A percentile compares a stretch with the other conserved stretches of the same genome.
phyloP scores from a whole-genome alignment of 2,797 vertebrate species.

The Lindbergichthys nudifrons region DNA sequence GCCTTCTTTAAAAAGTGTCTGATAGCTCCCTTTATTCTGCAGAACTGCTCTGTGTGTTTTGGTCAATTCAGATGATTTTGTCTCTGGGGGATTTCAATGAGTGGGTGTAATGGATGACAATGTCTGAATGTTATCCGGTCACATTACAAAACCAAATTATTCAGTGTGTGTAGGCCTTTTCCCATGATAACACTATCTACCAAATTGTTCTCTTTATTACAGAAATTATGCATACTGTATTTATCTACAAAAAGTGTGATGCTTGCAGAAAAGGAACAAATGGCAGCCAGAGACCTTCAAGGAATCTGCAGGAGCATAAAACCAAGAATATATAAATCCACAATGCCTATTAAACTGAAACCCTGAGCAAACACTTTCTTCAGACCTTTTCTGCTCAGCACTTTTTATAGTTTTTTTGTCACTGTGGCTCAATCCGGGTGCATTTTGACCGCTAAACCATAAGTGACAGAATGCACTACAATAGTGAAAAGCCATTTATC shows the following conservation, averaged over 20 bases:
- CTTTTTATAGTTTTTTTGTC: slow-evolving; percentile 13
- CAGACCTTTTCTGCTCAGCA: slow-evolving; percentile 5
- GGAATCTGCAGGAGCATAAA: slow-evolving; percentile 29
- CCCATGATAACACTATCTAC: slow-evolving; percentile 45
- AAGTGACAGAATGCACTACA: background rate
- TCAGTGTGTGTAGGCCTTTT: slow-evolving; percentile 36
- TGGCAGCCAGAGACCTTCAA: slow-evolving; percentile 27
- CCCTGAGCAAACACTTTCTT: slow-evolving; percentile 32
- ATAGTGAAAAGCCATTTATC: background rate
- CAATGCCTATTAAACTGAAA: slow-evolving; percentile 27
- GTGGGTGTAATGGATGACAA: slow-evolving; percentile 28
- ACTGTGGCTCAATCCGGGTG: background rate
- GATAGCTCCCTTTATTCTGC: no score
- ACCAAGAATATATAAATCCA: background rate
- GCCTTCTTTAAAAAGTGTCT: slow-evolving; percentile 6
- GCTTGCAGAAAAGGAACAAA: slow-evolving; percentile 38
- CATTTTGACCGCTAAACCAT: background rate
- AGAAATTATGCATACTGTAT: slow-evolving; percentile 37
- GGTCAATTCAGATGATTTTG: slow-evolving; percentile 11
- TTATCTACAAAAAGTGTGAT: slow-evolving; percentile 41
- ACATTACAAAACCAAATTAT: slow-evolving; percentile 40
- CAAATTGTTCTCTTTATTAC: slow-evolving; percentile 38
- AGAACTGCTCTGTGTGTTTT: background rate
- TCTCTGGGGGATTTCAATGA: slow-evolving; percentile 33
- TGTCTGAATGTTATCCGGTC: slow-evolving; percentile 20